Evolutionary conservation across 2,797 vertebrate species (phyloP).

Genomic region (Epinephelus coioides): DNA sequence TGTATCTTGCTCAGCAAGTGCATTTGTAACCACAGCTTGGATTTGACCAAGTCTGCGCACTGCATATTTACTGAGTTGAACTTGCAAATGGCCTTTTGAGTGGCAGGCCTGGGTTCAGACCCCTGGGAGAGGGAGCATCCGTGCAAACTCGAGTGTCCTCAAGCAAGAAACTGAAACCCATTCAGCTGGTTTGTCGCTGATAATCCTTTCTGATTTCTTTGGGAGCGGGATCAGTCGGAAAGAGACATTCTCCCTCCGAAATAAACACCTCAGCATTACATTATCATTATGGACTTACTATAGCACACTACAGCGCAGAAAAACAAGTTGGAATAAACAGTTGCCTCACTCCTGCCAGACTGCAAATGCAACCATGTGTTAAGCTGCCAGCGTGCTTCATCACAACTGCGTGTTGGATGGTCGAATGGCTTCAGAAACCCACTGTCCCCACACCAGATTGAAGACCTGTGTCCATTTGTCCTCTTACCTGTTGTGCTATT

Average conservation of each 20-base stretch:
- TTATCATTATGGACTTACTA: conserved; percentile 44
- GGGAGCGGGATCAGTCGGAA: conserved; percentile 23
- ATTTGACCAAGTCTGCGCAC: conserved; percentile 47
- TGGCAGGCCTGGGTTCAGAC: conserved; percentile 35
- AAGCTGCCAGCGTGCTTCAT: neutral
- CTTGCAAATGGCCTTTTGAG: conserved; percentile 50
- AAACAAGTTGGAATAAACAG: conserved; percentile 36
- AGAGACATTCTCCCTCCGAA: conserved; percentile 29
- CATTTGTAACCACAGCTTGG: conserved; percentile 57
- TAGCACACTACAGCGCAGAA: conserved; percentile 5
- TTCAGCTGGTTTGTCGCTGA: conserved; percentile 49
- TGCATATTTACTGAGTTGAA: conserved; percentile 48
- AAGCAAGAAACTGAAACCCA: conserved; percentile 55
- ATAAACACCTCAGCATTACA: conserved; percentile 60
- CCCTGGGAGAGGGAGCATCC: neutral
- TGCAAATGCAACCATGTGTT: conserved; percentile 26
- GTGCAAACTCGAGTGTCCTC: conserved; percentile 46
- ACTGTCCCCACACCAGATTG: neutral
- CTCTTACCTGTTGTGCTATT: too few species aligned
- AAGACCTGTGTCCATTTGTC: too few species aligned
- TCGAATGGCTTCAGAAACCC: neutral
- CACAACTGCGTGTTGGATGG: neutral
- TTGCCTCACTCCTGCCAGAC: conserved; percentile 6
- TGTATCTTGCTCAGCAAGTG: conserved; percentile 65
- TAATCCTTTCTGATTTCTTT: conserved; percentile 54